Evolutionary conservation across 2,797 vertebrate genomes (phyloP).

Genomic region (Mycteria americana): DNA sequence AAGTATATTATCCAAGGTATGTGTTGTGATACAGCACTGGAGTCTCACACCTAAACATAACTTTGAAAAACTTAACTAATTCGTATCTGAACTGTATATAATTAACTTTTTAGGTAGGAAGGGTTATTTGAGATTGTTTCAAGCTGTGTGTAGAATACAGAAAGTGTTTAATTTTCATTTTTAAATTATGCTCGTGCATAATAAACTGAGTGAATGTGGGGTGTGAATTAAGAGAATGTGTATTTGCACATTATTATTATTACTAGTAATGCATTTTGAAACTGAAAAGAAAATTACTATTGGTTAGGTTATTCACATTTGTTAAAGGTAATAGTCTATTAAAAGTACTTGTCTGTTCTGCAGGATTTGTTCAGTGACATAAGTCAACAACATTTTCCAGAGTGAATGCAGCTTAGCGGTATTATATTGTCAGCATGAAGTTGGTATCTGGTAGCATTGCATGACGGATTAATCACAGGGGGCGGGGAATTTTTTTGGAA

Average conservation of each 20-base stretch:
- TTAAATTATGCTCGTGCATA: neutral
- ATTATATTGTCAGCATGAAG: conserved; percentile 18
- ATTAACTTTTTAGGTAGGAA: neutral
- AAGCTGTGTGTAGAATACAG: neutral
- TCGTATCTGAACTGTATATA: neutral
- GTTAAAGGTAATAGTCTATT: neutral
- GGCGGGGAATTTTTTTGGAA: neutral
- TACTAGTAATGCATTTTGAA: neutral
- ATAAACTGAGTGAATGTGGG: neutral
- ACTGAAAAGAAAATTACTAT: neutral
- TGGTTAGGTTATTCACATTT: neutral
- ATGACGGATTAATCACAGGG: conserved; percentile 22
- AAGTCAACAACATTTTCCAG: neutral
- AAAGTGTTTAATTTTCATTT: neutral
- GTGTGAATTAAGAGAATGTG: neutral
- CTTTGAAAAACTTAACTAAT: neutral
- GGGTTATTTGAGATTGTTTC: neutral
- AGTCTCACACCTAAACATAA: neutral
- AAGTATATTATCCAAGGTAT: neutral
- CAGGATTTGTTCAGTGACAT: neutral
- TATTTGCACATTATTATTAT: neutral
- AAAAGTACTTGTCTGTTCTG: neutral
- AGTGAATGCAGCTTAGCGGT: neutral
- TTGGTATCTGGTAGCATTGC: neutral
- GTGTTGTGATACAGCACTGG: neutral